phyloP scores from a whole-genome alignment of 53 echinoderm and acorn worm genomes.

The Crossaster papposus region DNA sequence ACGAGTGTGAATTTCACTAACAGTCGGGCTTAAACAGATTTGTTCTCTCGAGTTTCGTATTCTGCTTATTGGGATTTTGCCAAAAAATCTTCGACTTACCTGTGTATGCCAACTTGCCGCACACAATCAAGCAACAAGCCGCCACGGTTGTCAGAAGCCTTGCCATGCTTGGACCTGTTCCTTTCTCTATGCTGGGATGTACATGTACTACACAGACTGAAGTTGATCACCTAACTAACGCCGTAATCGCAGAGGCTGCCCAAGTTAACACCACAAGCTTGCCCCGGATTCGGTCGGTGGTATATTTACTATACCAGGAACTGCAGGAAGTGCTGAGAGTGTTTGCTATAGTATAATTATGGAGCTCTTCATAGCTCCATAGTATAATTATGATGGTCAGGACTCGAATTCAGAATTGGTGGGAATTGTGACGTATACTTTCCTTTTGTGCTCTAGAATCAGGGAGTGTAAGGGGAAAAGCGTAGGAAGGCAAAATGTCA shows the following conservation, averaged over 20 bases:
- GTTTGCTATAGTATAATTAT: no score
- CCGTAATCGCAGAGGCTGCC: background rate
- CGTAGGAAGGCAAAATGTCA: no score
- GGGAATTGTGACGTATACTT: no score
- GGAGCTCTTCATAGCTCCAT: no score
- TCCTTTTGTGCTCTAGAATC: no score
- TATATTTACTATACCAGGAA: background rate
- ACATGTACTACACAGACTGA: background rate
- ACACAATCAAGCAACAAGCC: constrained; percentile 7
- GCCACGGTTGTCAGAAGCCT: background rate
- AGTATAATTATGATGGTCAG: no score
- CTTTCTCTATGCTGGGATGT: no score
- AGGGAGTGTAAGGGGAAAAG: no score
- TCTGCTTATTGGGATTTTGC: no score
- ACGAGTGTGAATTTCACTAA: no score
- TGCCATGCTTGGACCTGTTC: background rate
- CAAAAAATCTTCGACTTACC: background rate
- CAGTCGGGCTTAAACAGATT: no score
- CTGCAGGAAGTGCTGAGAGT: background rate
- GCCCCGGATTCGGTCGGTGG: background rate
- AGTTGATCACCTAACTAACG: background rate
- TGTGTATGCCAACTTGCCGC: background rate
- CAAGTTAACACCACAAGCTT: background rate
- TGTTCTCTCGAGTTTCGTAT: background rate
- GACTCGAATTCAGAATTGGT: no score